Evolutionary conservation across 2,797 vertebrate genomes (phyloP).

Genomic region (Lophotriccus pileatus): DNA sequence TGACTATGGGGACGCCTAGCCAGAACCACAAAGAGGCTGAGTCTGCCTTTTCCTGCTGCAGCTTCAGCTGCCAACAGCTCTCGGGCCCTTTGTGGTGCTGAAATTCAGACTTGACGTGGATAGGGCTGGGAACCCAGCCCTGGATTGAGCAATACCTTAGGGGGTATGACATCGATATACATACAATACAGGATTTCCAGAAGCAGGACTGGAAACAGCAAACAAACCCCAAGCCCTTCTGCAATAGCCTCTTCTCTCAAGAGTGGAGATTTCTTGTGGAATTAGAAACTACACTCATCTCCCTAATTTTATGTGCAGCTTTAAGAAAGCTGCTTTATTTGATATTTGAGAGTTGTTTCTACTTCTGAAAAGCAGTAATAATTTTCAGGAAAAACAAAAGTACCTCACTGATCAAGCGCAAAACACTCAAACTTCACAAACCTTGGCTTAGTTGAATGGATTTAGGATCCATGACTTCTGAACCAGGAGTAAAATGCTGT

Average conservation of each 20-base stretch:
- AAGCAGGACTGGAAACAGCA: neutral
- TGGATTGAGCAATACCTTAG: neutral
- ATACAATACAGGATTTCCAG: neutral
- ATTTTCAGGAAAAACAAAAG: neutral
- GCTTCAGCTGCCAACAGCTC: neutral
- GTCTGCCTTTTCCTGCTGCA: neutral
- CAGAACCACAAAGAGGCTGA: neutral
- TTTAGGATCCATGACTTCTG: neutral
- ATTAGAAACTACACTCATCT: neutral
- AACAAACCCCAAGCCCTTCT: neutral
- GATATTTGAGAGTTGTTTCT: neutral
- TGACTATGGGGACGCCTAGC: neutral
- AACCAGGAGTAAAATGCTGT: accelerated
- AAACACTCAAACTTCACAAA: neutral
- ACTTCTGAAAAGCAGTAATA: neutral
- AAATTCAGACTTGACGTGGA: neutral
- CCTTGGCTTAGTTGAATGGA: neutral
- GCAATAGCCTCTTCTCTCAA: neutral
- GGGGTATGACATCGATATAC: neutral
- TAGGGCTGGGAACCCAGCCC: neutral
- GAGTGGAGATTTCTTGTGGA: neutral
- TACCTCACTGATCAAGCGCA: neutral
- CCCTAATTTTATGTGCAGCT: neutral
- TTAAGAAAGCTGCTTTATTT: neutral
- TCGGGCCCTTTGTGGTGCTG: neutral